Evolutionary conservation across 2,797 vertebrate genomes (phyloP).

Genomic region (Notolabrus celidotus): DNA sequence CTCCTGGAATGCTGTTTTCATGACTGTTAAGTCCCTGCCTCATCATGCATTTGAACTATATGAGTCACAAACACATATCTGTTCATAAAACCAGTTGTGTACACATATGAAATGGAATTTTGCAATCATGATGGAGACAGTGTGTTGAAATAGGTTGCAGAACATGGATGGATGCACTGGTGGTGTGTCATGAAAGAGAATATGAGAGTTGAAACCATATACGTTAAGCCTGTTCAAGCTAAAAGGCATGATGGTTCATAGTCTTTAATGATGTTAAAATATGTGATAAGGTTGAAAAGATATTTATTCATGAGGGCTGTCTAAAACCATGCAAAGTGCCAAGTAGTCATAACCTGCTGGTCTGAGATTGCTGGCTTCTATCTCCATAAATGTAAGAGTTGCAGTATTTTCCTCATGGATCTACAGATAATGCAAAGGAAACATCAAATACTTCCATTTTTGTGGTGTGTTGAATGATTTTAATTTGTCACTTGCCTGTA

Average conservation of each 20-base stretch:
- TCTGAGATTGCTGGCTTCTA: neutral
- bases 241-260: neutral
- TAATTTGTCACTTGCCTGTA: no score
- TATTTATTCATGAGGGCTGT: neutral
- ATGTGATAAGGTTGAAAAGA: neutral
- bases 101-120: constrained; percentile 1
- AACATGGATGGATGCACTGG: neutral
- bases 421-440: neutral
- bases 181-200: neutral
- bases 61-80: constrained; percentile 28
- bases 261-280: neutral
- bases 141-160: neutral
- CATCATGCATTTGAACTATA: constrained; percentile 50
- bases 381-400: neutral
- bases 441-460: neutral
- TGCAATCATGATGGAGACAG: constrained; percentile 14
- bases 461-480: no score
- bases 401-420: neutral
- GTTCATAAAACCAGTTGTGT: constrained; percentile 15
- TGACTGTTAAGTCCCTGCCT: constrained; percentile 31
- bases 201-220: neutral
- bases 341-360: neutral
- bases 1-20: constrained; percentile 47
- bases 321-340: neutral
- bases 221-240: neutral